Conservation (phyloP, 92 coral and sea anemone genomes). For the Parazoanthus atlanticus region DNA sequence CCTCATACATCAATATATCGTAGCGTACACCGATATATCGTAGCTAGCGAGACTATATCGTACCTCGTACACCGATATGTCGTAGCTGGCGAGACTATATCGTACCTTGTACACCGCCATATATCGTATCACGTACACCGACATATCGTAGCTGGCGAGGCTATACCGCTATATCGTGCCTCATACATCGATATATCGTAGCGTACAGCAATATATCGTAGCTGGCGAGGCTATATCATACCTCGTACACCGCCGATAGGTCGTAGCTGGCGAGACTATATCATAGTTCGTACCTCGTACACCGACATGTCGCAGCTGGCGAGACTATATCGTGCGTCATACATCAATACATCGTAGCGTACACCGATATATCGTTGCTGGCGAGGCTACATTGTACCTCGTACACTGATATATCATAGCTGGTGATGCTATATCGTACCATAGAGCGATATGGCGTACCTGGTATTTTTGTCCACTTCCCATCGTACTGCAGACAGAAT, state of each 20-base stretch:
- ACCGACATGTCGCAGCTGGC: background rate
- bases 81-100: too few relatives aligned
- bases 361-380: background rate
- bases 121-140: too few relatives aligned
- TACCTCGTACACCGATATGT: too few relatives aligned
- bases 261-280: too few relatives aligned
- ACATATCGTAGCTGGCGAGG: background rate
- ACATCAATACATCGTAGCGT: background rate
- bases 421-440: conserved; percentile 1
- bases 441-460: background rate
- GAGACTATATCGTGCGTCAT: background rate
- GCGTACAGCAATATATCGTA: background rate
- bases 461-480: background rate
- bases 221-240: background rate
- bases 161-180: background rate
- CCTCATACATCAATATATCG: background rate
- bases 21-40: background rate
- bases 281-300: background rate
- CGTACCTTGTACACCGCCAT: too few relatives aligned
- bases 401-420: background rate
- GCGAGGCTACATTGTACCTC: background rate
- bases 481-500: background rate
- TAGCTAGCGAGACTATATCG: too few relatives aligned
- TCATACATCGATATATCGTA: background rate
- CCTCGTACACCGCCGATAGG: background rate